These are phyloP conservation scores for Alosa sapidissima DNA, from an alignment of 2,797 vertebrate genomes.

Conservation along the genomic window DNA sequence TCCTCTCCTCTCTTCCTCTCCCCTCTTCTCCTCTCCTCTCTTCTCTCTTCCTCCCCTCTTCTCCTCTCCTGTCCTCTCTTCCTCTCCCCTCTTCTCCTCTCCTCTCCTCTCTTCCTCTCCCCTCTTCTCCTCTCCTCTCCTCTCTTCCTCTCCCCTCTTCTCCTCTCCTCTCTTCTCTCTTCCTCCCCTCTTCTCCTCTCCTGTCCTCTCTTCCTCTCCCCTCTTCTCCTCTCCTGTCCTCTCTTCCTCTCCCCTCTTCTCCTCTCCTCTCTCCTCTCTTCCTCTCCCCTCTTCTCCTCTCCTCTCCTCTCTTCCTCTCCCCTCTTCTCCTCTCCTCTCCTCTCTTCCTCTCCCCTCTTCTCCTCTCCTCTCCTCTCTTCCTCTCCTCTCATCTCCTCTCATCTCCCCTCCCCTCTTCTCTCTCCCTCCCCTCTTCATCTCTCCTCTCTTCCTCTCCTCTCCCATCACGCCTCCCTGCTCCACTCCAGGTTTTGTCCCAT, in stretches of 20 bases:
- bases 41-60: not conserved
- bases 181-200: not conserved
- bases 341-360: not conserved
- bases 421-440: not conserved
- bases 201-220: not conserved
- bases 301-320: not conserved
- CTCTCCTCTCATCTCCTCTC: not conserved
- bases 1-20: not conserved
- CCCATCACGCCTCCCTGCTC: slow-evolving; percentile 38
- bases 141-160: not conserved
- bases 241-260: not conserved
- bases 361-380: not conserved
- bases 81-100: not conserved
- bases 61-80: no score
- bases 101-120: not conserved
- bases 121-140: not conserved
- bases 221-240: not conserved
- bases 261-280: not conserved
- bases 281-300: not conserved
- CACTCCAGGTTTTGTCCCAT: slow-evolving; percentile 61
- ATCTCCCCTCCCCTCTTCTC: not conserved
- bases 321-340: not conserved
- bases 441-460: not conserved
- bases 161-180: not conserved
- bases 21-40: not conserved